Base-by-base conservation (phyloP, 2,797 vertebrate species). In the Epinephelus coioides region DNA sequence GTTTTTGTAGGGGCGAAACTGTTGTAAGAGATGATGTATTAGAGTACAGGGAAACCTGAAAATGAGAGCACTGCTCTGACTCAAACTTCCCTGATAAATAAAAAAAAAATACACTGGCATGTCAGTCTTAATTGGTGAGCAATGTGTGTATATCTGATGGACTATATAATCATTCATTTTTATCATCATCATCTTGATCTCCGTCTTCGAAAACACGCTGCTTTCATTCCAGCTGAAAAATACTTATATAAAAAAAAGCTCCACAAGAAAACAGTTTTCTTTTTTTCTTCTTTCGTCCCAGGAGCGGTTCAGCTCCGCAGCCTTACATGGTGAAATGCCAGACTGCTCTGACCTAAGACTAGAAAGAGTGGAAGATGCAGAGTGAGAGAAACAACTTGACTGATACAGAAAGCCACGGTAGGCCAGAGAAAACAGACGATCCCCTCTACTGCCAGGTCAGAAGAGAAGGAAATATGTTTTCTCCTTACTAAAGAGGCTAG, bases 241-340 rank as follows among this genome's bases (percentile, higher is more conserved):
- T 65, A 49, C 63, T 61, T 5, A 19, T 7, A 3, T 43, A 43
- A 34, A 8, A 60, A 78, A 77, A 79, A 46, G 21, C 54, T 79
- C 66, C 46, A 53, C n/a, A 49, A 49, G 23, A 73, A 81, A 88
- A 73, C 50, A 47, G 47, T 64, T 83, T 34, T 5, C 6, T 61
- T 57, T 40, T 69, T 64, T 59, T 69, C 34, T 47, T 61, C 47
- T 62, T 9, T 14, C 4, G 30, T 72, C 64, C 40, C 50, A 17
- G 74, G 62, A 84, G 74, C 19, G 4, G 69, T 50, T 49, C 5
- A 51, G 75, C 77, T 84, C 57, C 46, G 67, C 79, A 90, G 82
- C 92, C 92, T 90, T 93, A 93, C 83, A 93, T 92, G 92, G 92
- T 84, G 83, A 93, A 89, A 91, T 70, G 69, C 73, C 73, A 69